A percentile compares a stretch with the other conserved stretches of the same genome.
Conservation (phyloP, 2,113 vertebrate species). For the Gasterosteus nipponicus region DNA sequence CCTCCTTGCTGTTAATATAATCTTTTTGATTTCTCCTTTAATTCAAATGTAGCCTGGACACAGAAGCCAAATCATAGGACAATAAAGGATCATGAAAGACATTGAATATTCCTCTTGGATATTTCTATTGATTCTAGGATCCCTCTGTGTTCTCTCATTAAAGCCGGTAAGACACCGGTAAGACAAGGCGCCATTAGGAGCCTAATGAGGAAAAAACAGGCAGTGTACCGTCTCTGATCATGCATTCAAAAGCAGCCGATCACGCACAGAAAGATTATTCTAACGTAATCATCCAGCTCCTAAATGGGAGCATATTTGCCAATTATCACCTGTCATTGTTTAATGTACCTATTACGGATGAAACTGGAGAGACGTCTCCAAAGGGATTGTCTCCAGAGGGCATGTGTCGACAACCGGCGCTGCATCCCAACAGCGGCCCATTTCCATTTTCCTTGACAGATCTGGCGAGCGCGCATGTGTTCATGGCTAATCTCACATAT, state of each 20-base stretch:
- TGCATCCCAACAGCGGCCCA: slow-evolving; percentile 26
- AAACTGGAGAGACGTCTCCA: slow-evolving; percentile 48
- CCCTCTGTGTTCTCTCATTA: slow-evolving; percentile 10
- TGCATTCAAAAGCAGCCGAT: slow-evolving; percentile 35
- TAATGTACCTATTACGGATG: slow-evolving; percentile 49
- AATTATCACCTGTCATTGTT: slow-evolving; percentile 59
- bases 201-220: slow-evolving; percentile 41
- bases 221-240: slow-evolving; percentile 8
- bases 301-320: not conserved
- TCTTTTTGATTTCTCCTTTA: not conserved
- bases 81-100: not conserved
- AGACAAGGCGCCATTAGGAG: slow-evolving; percentile 1
- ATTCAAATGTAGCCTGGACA: slow-evolving; percentile 5
- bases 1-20: not conserved
- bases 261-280: slow-evolving; percentile 3
- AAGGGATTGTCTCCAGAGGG: slow-evolving; percentile 46
- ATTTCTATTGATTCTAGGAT: not conserved
- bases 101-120: not conserved
- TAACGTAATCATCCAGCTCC: slow-evolving; percentile 24
- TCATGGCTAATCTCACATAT: slow-evolving; percentile 31
- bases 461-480: slow-evolving; percentile 42
- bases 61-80: not conserved
- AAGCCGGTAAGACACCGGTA: slow-evolving; percentile 11
- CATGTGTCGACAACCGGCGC: slow-evolving; percentile 19
- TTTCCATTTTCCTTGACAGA: slow-evolving; percentile 59